Conservation (phyloP, 2,797 vertebrate genomes). For the Enteromius fasciolatus region DNA sequence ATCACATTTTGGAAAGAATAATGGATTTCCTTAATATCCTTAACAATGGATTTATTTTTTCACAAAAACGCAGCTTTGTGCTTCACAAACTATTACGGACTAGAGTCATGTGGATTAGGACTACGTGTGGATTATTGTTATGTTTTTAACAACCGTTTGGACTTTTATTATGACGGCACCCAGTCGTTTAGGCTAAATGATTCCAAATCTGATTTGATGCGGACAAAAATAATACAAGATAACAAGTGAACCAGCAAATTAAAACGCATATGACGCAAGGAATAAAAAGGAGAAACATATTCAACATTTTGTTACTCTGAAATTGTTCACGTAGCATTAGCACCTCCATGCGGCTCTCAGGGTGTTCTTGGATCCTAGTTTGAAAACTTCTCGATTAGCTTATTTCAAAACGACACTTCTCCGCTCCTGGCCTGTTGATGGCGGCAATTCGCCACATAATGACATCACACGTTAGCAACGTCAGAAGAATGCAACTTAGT, state of each 20-base stretch:
- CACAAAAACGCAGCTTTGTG: neutral
- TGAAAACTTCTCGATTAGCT: neutral
- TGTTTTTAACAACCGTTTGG: neutral
- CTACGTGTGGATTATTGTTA: neutral
- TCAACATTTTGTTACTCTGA: neutral
- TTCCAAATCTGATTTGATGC: neutral
- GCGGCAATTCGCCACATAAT: neutral
- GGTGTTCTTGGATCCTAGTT: neutral
- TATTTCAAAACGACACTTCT: neutral
- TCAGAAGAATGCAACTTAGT: neutral
- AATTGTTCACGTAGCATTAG: neutral
- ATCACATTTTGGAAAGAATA: neutral
- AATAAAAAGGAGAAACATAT: neutral
- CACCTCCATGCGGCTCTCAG: neutral
- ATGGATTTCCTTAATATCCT: neutral
- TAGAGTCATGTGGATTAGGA: neutral
- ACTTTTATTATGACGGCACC: neutral
- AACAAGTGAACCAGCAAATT: neutral
- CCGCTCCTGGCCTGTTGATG: neutral
- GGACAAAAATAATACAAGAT: neutral
- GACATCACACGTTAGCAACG: neutral
- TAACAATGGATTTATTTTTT: neutral
- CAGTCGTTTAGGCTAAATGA: neutral
- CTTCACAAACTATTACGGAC: neutral
- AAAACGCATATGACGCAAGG: neutral